Conservation (phyloP, 2,797 vertebrate species). For the Sylvilagus floridanus region DNA sequence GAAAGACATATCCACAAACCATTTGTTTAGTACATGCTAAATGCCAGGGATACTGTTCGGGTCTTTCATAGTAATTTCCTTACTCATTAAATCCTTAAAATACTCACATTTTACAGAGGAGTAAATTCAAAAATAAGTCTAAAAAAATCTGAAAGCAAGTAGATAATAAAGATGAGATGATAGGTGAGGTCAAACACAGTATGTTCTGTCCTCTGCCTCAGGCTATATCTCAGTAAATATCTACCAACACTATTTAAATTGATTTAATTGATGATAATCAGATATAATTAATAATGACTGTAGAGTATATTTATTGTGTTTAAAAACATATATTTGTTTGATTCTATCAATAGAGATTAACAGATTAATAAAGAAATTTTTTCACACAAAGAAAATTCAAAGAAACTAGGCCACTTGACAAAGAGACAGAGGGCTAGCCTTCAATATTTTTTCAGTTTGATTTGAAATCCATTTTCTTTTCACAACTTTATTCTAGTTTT, state of each 20-base stretch:
- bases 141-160: not conserved
- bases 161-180: not conserved
- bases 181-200: not conserved
- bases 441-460: not conserved
- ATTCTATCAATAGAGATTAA: not conserved
- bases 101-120: not conserved
- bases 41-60: not conserved
- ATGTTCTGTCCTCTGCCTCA: not conserved
- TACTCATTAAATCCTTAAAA: not conserved
- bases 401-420: constrained; percentile 1
- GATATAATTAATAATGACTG: not conserved
- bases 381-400: not conserved
- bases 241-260: not conserved
- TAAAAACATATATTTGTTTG: not conserved
- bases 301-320: not conserved
- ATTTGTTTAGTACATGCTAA: not conserved
- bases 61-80: not conserved
- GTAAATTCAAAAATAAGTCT: constrained; percentile 24
- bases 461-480: constrained; percentile 33
- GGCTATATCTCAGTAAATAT: not conserved
- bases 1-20: not conserved
- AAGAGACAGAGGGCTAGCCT: not conserved
- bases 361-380: not conserved
- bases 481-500: constrained; percentile 26
- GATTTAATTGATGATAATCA: not conserved